Evolutionary conservation across 2,888 invertebrate genomes (phyloP).

Genomic region (Ernsta delagoae): DNA sequence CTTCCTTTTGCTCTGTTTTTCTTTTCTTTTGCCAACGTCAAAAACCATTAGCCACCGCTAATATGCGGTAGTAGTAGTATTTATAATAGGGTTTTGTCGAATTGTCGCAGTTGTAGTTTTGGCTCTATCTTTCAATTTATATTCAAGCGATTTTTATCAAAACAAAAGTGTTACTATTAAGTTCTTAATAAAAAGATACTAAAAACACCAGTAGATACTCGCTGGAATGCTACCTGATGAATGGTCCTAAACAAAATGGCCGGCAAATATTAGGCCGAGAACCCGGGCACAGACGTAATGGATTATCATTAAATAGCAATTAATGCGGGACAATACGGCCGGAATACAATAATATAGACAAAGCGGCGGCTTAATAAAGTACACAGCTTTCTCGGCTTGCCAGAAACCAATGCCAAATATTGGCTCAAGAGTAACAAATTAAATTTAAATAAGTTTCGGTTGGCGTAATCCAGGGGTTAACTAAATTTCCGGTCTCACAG

Average conservation of each 20-base stretch:
- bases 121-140: no score
- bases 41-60: constrained; percentile 14
- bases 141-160: no score
- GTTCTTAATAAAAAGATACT: not conserved
- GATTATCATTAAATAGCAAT: constrained; percentile 36
- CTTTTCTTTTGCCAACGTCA: not conserved
- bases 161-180: no score
- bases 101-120: no score
- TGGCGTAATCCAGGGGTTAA: constrained; percentile 30
- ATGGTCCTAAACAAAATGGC: not conserved
- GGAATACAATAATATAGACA: constrained; percentile 30
- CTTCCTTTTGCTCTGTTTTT: not conserved
- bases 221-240: not conserved
- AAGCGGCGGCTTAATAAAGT: constrained; percentile 33
- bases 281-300: constrained; percentile 1
- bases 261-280: constrained; percentile 7
- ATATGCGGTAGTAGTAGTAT: not conserved
- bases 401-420: constrained; percentile 48
- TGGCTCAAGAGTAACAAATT: constrained; percentile 49
- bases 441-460: constrained; percentile 46
- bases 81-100: no score
- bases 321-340: constrained; percentile 28
- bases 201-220: not conserved
- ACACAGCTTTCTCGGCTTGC: constrained; percentile 36
- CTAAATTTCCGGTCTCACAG: constrained; percentile 35